A percentile compares a stretch with the other conserved stretches of the same genome.
These are phyloP conservation scores for Microplitis demolitor DNA, from an alignment of 1,140 invertebrate species.

Conservation along the genomic window DNA sequence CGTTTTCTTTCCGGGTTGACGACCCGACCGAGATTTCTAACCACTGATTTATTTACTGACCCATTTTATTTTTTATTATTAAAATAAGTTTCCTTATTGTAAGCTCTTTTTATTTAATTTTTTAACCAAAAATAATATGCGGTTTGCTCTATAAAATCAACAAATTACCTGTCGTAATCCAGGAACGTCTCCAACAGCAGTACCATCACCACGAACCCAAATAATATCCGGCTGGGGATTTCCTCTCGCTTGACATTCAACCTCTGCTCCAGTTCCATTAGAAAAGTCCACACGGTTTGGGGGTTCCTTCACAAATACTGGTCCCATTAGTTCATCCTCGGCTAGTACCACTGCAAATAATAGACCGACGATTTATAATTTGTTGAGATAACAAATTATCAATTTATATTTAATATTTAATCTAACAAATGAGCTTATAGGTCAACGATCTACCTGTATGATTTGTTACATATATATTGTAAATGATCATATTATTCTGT, in stretches of 20 bases:
- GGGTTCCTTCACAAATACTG: constrained; percentile 90
- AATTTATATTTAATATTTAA: not conserved
- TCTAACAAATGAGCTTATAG: not conserved
- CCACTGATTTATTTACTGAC: not conserved
- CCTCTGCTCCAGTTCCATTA: constrained; percentile 89
- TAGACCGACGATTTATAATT: constrained; percentile 16
- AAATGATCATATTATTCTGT: no score
- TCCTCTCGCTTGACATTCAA: constrained; percentile 90
- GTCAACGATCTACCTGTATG: not conserved
- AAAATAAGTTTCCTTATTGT: not conserved
- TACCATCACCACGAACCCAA: constrained; percentile 87
- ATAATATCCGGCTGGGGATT: constrained; percentile 89
- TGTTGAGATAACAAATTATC: not conserved
- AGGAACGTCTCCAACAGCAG: constrained; percentile 85
- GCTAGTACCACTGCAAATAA: constrained; percentile 46
- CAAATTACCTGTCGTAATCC: constrained; percentile 76
- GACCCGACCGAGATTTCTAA: constrained; percentile 23
- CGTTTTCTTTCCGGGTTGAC: constrained; percentile 26
- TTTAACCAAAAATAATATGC: no score
- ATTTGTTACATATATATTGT: no score
- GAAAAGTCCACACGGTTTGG: constrained; percentile 90
- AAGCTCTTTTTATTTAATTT: not conserved
- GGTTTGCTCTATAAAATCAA: not conserved
- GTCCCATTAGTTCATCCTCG: constrained; percentile 80
- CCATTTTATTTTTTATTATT: not conserved